phyloP scores from a whole-genome alignment of 1,140 invertebrate genomes.

The Hesperophylax magnus region DNA sequence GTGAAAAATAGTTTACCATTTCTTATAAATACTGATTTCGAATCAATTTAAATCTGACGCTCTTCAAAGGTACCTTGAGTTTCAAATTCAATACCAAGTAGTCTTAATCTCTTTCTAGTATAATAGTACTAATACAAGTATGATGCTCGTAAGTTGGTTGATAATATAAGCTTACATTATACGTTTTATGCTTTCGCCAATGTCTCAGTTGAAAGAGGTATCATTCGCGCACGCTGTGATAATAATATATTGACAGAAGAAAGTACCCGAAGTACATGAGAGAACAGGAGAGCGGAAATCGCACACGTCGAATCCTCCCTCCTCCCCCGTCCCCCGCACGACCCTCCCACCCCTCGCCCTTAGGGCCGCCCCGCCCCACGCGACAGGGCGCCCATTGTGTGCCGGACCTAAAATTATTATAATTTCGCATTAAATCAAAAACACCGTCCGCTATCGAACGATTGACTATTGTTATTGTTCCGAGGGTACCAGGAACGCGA shows the following conservation, averaged over 20 bases:
- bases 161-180: too few species aligned
- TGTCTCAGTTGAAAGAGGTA: background rate
- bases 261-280: conserved; percentile 31
- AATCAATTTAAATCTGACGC: too few species aligned
- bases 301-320: conserved; percentile 35
- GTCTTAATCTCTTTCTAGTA: too few species aligned
- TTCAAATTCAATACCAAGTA: too few species aligned
- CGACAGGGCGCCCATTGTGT: conserved; percentile 53
- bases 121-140: too few species aligned
- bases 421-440: conserved; percentile 58
- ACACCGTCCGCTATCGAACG: conserved; percentile 46
- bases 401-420: conserved; percentile 56
- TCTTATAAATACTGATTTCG: too few species aligned
- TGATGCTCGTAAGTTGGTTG: too few species aligned
- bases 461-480: conserved; percentile 57
- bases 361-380: conserved; percentile 49
- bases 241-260: conserved; percentile 24
- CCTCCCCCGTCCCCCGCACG: background rate
- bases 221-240: background rate
- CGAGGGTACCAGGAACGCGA: conserved; percentile 16
- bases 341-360: background rate
- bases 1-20: too few species aligned
- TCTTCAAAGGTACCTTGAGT: too few species aligned
- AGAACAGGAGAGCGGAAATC: conserved; percentile 23
- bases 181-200: too few species aligned